These are phyloP conservation scores for Dermolepida albohirtum DNA, from an alignment of 2,888 invertebrate genomes.

Conservation along the genomic window DNA sequence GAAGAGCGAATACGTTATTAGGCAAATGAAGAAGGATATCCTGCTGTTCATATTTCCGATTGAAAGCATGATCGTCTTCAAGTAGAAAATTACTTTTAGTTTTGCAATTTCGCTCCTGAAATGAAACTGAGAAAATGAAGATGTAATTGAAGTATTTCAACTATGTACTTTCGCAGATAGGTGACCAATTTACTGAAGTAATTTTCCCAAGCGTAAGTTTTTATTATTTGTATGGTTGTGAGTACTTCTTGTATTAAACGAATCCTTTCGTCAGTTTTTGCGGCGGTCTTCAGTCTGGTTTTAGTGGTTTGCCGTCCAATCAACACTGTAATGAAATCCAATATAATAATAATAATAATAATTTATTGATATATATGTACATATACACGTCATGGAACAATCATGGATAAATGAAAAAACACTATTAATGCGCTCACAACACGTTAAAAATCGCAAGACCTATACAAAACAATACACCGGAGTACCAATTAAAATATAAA, in stretches of 20 bases:
- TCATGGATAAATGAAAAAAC: too few species aligned
- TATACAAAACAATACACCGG: too few species aligned
- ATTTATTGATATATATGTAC: too few species aligned
- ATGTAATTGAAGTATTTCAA: background rate
- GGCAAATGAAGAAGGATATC: conserved; percentile 59
- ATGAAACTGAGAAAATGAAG: conserved; percentile 47
- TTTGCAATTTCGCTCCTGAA: conserved; percentile 76
- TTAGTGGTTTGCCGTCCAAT: conserved; percentile 60
- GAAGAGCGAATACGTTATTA: conserved; percentile 59
- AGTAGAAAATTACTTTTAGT: conserved; percentile 56
- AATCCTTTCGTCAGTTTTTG: conserved; percentile 89
- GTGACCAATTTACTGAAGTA: conserved; percentile 81
- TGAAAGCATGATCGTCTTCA: conserved; percentile 55
- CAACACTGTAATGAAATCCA: conserved; percentile 71
- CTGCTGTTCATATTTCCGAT: conserved; percentile 57
- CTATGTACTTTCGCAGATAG: conserved; percentile 76
- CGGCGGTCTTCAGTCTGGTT: conserved; percentile 77
- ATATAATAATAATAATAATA: too few species aligned
- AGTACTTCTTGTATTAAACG: conserved; percentile 91
- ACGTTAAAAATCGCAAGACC: too few species aligned
- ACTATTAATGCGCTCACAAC: too few species aligned
- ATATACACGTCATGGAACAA: too few species aligned
- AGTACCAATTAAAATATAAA: too few species aligned
- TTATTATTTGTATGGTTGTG: conserved; percentile 86
- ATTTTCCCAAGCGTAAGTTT: conserved; percentile 92